Evolutionary conservation across 2,888 invertebrate genomes (phyloP), one percentile per base, ranked within the genome.

Genomic region (Tachina lurida): DNA sequence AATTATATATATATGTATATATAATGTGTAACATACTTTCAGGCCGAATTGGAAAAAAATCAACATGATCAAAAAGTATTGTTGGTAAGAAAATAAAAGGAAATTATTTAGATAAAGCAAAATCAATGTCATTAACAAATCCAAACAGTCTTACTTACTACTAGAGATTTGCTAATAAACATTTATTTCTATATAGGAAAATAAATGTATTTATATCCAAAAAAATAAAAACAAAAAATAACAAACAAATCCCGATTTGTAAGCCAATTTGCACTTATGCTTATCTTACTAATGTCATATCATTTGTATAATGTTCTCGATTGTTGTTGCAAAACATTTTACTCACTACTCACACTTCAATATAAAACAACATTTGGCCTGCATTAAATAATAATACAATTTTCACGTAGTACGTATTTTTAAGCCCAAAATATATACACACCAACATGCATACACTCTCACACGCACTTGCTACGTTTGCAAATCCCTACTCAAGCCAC

Each of bases 251-350:
- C 91, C 91, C 91, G 90, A 91, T 91, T 92, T 92, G 92, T 92
- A 92, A 92, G 92, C 92, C 92, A 92, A 92, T 92, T 92, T 92
- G 92, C 93, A 92, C 92, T 92, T 92, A 92, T 91, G 92, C 92
- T 92, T 92, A 91, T 92, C 92, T 92, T 90, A 92, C 92, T 92
- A 91, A 92, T 92, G 92, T 92, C 92, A 90, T 92, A 91, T 91
- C 92, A 92, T 92, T 92, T 92, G 92, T 92, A 90, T 91, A 92
- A 91, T 92, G 91, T 89, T 88, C 90, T 90, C 89, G 89, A 91
- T 91, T 78, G 60, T 68, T 74, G 17, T 22, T 71, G 45, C 47
- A 71, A 58, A 76, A 83, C 77, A 71, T 13, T 31, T 31, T 39
- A 47, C 31, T n/a, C 0, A 45, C 43, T 54, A 45, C 52, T 54